A percentile compares a stretch with the other conserved stretches of the same genome.
Evolutionary conservation across 2,797 vertebrate species (phyloP).

Genomic region (Spondyliosoma cantharus): DNA sequence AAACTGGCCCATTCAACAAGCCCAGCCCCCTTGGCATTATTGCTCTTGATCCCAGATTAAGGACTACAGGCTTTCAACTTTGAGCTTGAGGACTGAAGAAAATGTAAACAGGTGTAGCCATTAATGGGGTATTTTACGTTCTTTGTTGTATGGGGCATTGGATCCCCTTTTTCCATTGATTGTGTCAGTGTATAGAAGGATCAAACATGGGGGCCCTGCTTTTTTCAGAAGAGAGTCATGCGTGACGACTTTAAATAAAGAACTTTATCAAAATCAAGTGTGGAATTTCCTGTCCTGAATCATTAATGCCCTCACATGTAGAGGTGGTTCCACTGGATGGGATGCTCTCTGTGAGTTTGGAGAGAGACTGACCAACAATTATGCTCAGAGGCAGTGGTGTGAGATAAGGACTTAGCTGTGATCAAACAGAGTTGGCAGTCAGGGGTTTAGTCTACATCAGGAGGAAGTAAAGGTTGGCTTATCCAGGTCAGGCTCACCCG

Average conservation of each 20-base stretch:
- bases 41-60: conserved; percentile 67
- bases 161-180: conserved; percentile 48
- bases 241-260: conserved; percentile 56
- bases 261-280: conserved; percentile 59
- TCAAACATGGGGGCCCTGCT: conserved; percentile 55
- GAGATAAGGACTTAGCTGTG: conserved; percentile 55
- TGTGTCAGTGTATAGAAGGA: conserved; percentile 52
- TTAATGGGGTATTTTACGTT: conserved; percentile 44
- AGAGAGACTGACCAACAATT: conserved; percentile 4
- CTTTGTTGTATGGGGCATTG: conserved; percentile 49
- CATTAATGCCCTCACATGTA: conserved; percentile 49
- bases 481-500: conserved; percentile 7
- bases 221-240: conserved; percentile 65
- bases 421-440: conserved; percentile 61
- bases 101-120: conserved; percentile 61
- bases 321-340: conserved; percentile 21
- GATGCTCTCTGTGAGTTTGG: conserved; percentile 18
- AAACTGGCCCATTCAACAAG: conserved; percentile 25
- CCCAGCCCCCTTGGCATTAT: conserved; percentile 28
- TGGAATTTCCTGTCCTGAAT: conserved; percentile 65
- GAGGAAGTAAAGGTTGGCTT: background rate
- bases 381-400: conserved; percentile 18
- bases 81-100: conserved; percentile 17
- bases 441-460: conserved; percentile 27
- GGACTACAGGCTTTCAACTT: conserved; percentile 58